phyloP scores from a whole-genome alignment of 2,888 invertebrate genomes.

The Phaonia tiefii region DNA sequence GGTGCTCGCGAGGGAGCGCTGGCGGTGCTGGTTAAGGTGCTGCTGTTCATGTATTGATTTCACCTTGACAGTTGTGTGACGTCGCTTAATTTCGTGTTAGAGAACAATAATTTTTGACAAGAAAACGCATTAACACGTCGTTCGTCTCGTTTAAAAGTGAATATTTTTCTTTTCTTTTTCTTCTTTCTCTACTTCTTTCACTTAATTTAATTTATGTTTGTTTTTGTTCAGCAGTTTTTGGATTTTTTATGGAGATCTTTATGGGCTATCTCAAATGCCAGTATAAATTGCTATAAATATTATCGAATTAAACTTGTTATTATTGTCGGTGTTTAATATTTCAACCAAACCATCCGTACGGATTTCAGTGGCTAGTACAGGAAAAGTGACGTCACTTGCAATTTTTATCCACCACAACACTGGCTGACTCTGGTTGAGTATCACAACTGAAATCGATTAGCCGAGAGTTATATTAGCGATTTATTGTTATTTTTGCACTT shows the following conservation, averaged over 20 bases:
- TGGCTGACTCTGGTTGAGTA: background rate
- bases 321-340: background rate
- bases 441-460: conserved; percentile 1
- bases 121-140: conserved; percentile 18
- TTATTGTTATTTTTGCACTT: conserved; percentile 30
- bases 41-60: conserved; percentile 56
- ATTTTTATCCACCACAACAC: conserved; percentile 24
- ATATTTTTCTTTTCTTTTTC: conserved; percentile 2
- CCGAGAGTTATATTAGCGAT: conserved; percentile 22
- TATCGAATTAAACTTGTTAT: conserved; percentile 15
- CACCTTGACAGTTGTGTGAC: conserved; percentile 60
- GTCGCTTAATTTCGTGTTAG: conserved; percentile 50
- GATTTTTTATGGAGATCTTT: conserved; percentile 33
- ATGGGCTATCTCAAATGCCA: conserved; percentile 21
- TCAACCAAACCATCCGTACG: conserved; percentile 2
- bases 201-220: background rate
- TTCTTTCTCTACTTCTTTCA: no score
- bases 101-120: conserved; percentile 26
- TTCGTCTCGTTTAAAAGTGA: conserved; percentile 5
- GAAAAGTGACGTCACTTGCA: conserved; percentile 59
- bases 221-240: conserved; percentile 18
- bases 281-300: conserved; percentile 11
- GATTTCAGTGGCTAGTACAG: conserved; percentile 6
- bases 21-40: background rate
- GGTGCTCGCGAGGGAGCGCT: no score